Evolutionary conservation across 2,888 invertebrate genomes (phyloP), one percentile per base, ranked within the genome.

Genomic region (Rhaphigaster nebulosa): DNA sequence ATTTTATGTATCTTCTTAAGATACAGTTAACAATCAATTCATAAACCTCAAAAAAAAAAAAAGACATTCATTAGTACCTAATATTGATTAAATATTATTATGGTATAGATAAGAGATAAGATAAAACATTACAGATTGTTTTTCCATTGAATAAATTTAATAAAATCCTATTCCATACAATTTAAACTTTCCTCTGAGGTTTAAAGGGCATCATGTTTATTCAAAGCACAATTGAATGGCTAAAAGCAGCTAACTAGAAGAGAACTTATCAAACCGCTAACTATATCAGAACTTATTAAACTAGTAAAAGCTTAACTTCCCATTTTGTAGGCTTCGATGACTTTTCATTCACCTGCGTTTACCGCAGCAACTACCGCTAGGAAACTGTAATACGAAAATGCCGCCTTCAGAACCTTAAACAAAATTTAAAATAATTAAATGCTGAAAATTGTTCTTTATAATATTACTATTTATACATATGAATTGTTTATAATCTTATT

Each of bases 351-450:
- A 50, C n/a, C 45, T 45, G 45, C 84, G n/a, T 84, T 84, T 23
- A 41, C 45, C 6, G 84, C 84, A 45, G 84, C 45, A 0, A 91
- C 88, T 1, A 89, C 88, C 13, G 76, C 89, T 52, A 91, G 84
- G 65, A 91, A 90, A 29, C 89, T 90, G 38, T 91, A 91, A 50
- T 91, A 91, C 0, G 91, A 91, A 87, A 91, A 91, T 41, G 91
- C 87, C 1, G 91, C 90, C 54, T 91, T 91, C 41, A 91, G 54
- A 13, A 90, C 91, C 91, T 91, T 52, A 87, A 90, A 90, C 15
- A 84, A n/a, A 84, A 84, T 84, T 20, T 8, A 38, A 65, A 15
- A 60, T 10, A 60, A 60, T n/a, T 12, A 60, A 10, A 60, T 60
- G 12, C 12, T 18, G 18, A 20, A 15, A 54, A 20, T 54, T 54